These are phyloP conservation scores for Drosophila albomicans DNA, from an alignment of 1,140 invertebrate species.

Conservation along the genomic window DNA sequence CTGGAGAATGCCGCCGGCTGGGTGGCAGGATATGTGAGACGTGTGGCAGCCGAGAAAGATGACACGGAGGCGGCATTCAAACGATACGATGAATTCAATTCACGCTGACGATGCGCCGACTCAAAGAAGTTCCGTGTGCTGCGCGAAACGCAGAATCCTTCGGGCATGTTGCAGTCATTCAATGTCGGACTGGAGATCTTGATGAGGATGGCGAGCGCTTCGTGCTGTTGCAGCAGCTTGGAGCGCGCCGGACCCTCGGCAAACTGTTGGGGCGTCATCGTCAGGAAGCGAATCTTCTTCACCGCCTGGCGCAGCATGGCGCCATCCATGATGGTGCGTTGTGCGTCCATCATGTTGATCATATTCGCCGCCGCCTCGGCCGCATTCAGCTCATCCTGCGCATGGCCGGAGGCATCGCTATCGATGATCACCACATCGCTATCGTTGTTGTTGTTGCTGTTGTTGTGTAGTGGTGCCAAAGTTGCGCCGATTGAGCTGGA, in stretches of 20 bases:
- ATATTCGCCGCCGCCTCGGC: slow-evolving; percentile 60
- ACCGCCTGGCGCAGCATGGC: slow-evolving; percentile 85
- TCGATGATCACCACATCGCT: slow-evolving; percentile 73
- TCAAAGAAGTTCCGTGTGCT: slow-evolving; percentile 74
- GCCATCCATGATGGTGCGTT: slow-evolving; percentile 72
- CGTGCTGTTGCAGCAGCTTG: slow-evolving; percentile 89
- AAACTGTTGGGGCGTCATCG: slow-evolving; percentile 91
- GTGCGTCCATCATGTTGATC: slow-evolving; percentile 75
- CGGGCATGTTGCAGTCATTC: slow-evolving; percentile 88
- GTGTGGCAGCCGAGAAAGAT: neutral
- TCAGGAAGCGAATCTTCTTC: slow-evolving; percentile 90
- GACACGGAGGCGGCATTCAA: slow-evolving; percentile 21
- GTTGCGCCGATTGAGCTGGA: too few species aligned
- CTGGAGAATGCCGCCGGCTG: slow-evolving; percentile 14
- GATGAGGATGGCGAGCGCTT: slow-evolving; percentile 92
- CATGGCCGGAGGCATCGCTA: slow-evolving; percentile 71
- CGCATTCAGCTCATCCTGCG: slow-evolving; percentile 44
- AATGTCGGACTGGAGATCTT: slow-evolving; percentile 90
- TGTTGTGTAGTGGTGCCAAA: neutral
- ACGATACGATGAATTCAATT: slow-evolving; percentile 65
- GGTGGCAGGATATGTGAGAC: neutral
- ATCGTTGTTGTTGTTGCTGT: slow-evolving; percentile 15
- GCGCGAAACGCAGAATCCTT: slow-evolving; percentile 87
- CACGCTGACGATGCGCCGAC: slow-evolving; percentile 59
- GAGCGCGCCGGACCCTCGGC: slow-evolving; percentile 91